phyloP scores from a whole-genome alignment of 1,140 invertebrate species.

The Drosophila ohnishii region DNA sequence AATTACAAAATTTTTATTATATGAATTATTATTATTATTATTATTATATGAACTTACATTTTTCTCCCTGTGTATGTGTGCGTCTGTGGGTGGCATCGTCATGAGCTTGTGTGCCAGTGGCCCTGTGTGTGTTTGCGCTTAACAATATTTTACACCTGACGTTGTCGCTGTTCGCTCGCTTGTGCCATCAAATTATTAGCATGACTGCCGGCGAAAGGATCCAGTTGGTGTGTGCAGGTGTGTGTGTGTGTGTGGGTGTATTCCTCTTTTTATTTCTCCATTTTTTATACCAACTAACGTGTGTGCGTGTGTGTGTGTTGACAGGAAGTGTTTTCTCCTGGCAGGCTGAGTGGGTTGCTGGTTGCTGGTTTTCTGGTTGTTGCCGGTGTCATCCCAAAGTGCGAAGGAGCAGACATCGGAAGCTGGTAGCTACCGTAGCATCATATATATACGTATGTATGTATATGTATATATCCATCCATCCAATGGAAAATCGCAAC shows the following conservation, averaged over 20 bases:
- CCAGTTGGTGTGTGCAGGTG: constrained; percentile 21
- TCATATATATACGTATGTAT: constrained; percentile 16
- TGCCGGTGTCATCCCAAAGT: constrained; percentile 41
- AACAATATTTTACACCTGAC: constrained; percentile 81
- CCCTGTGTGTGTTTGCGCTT: constrained; percentile 46
- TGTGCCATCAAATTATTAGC: constrained; percentile 79
- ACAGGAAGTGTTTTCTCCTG: constrained; percentile 52
- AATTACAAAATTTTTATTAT: no score
- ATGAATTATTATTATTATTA: no score
- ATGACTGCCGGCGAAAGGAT: constrained; percentile 74
- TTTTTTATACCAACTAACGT: constrained; percentile 2
- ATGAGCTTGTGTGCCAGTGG: constrained; percentile 7
- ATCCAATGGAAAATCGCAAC: constrained; percentile 37
- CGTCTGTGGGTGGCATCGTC: neutral
- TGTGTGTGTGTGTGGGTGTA: constrained; percentile 9
- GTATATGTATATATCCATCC: neutral
- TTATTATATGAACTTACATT: neutral
- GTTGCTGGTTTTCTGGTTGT: constrained; percentile 13
- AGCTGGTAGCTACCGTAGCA: constrained; percentile 40
- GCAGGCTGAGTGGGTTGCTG: constrained; percentile 30
- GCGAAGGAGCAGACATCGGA: constrained; percentile 56
- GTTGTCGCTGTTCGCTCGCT: constrained; percentile 55
- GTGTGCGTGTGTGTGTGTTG: constrained; percentile 34
- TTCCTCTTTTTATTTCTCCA: constrained; percentile 11
- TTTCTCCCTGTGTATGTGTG: neutral